Evolutionary conservation across 2,797 vertebrate genomes (phyloP), one percentile per base, ranked within the genome.

Genomic region (Pangasius macronema): DNA sequence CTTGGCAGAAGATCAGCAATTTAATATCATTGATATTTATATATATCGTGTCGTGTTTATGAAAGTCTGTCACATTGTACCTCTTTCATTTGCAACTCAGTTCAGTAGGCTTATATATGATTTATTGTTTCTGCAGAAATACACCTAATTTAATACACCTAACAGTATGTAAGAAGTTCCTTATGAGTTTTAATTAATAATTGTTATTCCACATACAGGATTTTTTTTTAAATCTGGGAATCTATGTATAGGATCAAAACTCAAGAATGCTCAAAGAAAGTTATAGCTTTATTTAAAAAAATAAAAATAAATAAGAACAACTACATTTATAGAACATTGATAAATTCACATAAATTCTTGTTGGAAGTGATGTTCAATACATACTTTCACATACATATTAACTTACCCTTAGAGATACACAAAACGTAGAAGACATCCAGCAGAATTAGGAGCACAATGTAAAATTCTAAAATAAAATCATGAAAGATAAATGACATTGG

Each of bases 261-360:
- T 27, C 7, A 65, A 8, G 27, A 82, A 63, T 6, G 11, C 20
- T 27, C 36, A 46, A 65, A 46, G 80, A 82, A 63, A n/a, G 3
- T 20, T 57, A 42, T 27, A 83, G 55, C 42, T 90, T 90, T 87
- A 88, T 86, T 91, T 82, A 63, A 39, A 88, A 88, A 87, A 55
- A 46, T 8, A 46, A 24, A 39, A 63, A 67, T 79, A 88, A 90
- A 88, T 84, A 86, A 65, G 27, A 73, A 68, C 57, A 86, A 86
- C 39, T 57, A 83, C 84, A 85, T 84, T 84, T 73, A 77, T 30
- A 81, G 16, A 84, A 67, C 49, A 57, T 68, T 80, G 46, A 36
- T 22, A 36, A 88, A 65, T 80, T 30, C 55, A 85, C 16, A 68
- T 83, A 63, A 30, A n/a, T 80, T 42, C 10, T 49, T 67, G 16